Evolutionary conservation across 1,140 invertebrate species (phyloP), one percentile per base, ranked within the genome.

Genomic region (Zaprionus africanus): DNA sequence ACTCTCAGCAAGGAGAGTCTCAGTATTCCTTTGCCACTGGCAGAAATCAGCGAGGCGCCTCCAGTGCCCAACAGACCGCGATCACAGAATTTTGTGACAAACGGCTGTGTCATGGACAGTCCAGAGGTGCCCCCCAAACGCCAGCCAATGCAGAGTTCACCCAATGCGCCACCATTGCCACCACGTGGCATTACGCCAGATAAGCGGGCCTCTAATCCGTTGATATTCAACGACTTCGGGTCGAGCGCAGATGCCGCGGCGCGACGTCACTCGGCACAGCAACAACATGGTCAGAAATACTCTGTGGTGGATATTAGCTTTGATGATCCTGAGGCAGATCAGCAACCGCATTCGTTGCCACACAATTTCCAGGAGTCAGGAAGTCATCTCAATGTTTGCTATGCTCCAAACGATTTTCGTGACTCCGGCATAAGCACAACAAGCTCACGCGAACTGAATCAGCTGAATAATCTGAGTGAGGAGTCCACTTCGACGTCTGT

Each of bases 131-230:
- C 92, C 1, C 92, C 92, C 15, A 93, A 93, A 58, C 68, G 79
- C 9, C 78, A 82, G 58, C 70, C 74, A 0, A 22, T 69, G 0
- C 53, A 34, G 1, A 76, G 76, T 2, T 91, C 91, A 4, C 79
- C 91, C 15, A 90, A 79, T 34, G 91, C 94, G 5, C 94, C 94
- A 15, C 94, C 94, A 4, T 72, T 94, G 63, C 94, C 94, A 4
- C 93, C 93, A 9, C 78, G 94, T 34, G 93, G 93, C 15, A 91
- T 92, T 15, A 93, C 93, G 75, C 92, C 92, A 28, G 93, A 92
- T 19, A 92, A 92, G 53, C 63, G 90, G 7, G 80, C 91, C 26
- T 93, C 92, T 0, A 93, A 93, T 80, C 91, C 92, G 0, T 34
- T 91, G 24, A 78, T 86, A 5, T 92, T 92, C 61, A 90, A 91